Evolutionary conservation across 2,888 invertebrate genomes (phyloP), one percentile per base, ranked within the genome.

Genomic region (Andrena dorsata): DNA sequence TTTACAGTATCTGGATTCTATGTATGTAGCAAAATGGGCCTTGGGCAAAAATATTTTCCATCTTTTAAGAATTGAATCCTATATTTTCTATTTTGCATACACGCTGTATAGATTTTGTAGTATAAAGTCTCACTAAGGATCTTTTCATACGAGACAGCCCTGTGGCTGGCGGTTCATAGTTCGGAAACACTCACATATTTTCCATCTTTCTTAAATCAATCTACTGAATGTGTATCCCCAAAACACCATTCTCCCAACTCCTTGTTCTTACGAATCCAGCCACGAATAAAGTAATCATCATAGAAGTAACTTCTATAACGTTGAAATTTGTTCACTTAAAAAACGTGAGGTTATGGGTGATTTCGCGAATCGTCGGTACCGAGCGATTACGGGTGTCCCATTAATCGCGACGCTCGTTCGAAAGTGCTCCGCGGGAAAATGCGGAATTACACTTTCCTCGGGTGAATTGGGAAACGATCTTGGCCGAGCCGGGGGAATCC

Each of bases 391-490:
- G n/a, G 13, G 13, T 60, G 60, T 16, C 32, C 80, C 72, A 80
- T 80, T 80, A 80, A 47, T 32, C 61, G 71, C 61, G 53, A 26
- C 30, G 30, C 63, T 72, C 72, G 69, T 60, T 53, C 60, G 47
- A 60, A 47, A 68, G 56, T 49, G 26, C 28, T 32, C n/a, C 51
- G 26, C 53, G 69, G 71, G 68, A 84, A 77, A 80, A 83, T 63
- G 74, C 63, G 28, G 58, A 61, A 78, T 80, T 72, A 72, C 75
- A 72, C 68, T 74, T 83, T 69, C 76, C 69, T 49, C 49, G 13
- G 61, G 35, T 10, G 76, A 68, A 74, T 80, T 68, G 84, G 76
- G 83, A 79, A 80, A 84, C 72, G 84, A 77, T 74, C 71, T 71
- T 74, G 79, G 71, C 49, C 65, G 65, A 30, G 60, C 35, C 28